Conservation (phyloP, 2,113 vertebrate species). For the Crotalus tigris region DNA sequence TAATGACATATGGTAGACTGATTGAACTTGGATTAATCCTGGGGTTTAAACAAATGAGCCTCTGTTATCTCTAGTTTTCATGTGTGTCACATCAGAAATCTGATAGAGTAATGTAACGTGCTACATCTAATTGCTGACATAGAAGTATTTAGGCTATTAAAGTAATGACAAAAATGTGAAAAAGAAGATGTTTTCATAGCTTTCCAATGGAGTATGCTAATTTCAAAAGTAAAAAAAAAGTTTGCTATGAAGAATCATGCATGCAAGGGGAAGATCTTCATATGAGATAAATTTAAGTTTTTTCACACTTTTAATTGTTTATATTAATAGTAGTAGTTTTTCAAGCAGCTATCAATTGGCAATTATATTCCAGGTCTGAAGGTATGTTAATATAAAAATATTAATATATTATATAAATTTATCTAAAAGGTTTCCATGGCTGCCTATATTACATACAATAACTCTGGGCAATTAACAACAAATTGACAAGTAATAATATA, state of each 20-base stretch:
- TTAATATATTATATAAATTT: no score
- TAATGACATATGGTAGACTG: conserved; percentile 36
- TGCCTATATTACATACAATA: no score
- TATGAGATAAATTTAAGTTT: conserved; percentile 20
- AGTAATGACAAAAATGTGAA: conserved; percentile 62
- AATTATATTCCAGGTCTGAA: neutral
- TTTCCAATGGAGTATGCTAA: conserved; percentile 60
- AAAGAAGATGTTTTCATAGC: conserved; percentile 54
- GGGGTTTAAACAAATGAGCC: conserved; percentile 70
- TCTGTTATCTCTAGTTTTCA: conserved; percentile 72
- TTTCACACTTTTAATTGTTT: neutral
- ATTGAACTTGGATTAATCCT: conserved; percentile 66
- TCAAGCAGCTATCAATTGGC: neutral
- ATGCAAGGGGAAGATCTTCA: neutral
- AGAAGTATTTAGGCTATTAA: conserved; percentile 66
- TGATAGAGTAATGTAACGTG: conserved; percentile 82
- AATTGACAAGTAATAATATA: no score
- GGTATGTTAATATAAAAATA: no score
- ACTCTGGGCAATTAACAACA: no score
- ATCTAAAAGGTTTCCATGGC: no score
- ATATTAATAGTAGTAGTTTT: conserved; percentile 5
- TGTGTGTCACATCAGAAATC: conserved; percentile 72
- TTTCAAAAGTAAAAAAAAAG: conserved; percentile 58
- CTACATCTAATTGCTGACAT: conserved; percentile 85
- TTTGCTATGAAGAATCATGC: conserved; percentile 31